Evolutionary conservation across 2,888 invertebrate species (phyloP), one percentile per base, ranked within the genome.

Genomic region (Rotaria macrura): DNA sequence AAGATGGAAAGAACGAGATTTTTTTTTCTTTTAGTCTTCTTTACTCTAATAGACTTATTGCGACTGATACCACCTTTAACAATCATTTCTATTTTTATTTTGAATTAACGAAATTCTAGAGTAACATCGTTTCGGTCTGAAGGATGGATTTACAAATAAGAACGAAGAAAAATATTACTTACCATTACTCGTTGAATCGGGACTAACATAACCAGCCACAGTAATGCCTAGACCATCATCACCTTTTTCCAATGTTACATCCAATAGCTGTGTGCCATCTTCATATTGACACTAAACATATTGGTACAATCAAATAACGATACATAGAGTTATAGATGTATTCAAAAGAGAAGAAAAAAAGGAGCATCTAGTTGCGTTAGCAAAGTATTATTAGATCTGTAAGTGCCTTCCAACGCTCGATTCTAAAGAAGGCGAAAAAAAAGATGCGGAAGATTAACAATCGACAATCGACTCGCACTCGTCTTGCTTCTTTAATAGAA

Each of bases 121-220:
- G n/a, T n/a, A n/a, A n/a, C n/a, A n/a, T n/a, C n/a, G n/a, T n/a
- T n/a, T n/a, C n/a, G n/a, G n/a, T n/a, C n/a, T n/a, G n/a, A n/a
- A n/a, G n/a, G n/a, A n/a, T n/a, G n/a, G n/a, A n/a, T n/a, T n/a
- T n/a, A n/a, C n/a, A 47, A 47, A 47, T 47, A 23, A 43, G 25
- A n/a, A 79, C 20, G 79, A 79, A 12, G 5, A 23, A 40, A 40
- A 40, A 14, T 9, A 29, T 14, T n/a, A 14, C 3, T 79, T 79
- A 79, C 79, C 79, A 79, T 79, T 79, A 79, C 43, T 79, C 7
- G 79, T 79, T 25, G 79, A 79, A 40, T 79, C 79, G 25, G 79
- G 43, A 79, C 79, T 79, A n/a, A 79, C 79, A 79, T 79, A 79
- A 79, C 93, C 99, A 89, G 99, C 98, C 89, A 99, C 99, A 91